Conservation (phyloP, 1,140 invertebrate species). For the Philotrypesis tridentata region DNA sequence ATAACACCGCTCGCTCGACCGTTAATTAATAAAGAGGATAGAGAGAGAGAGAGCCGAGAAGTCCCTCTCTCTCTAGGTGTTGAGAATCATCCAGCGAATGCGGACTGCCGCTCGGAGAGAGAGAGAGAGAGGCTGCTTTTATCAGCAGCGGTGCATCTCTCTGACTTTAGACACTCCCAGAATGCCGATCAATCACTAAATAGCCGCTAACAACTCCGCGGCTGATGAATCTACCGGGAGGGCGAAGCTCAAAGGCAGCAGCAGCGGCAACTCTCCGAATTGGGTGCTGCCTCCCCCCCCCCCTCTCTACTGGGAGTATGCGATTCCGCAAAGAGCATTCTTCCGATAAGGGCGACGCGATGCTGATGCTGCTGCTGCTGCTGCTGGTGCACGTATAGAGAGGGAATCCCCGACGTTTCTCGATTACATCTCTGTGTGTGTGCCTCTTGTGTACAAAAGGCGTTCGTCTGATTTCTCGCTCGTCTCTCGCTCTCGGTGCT, state of each 20-base stretch:
- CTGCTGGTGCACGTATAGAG: too few relatives aligned
- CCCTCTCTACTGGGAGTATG: too few relatives aligned
- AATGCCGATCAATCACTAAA: slow-evolving; percentile 10
- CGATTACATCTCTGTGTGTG: background rate
- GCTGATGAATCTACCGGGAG: slow-evolving; percentile 9
- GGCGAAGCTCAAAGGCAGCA: too few relatives aligned
- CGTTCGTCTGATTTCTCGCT: background rate
- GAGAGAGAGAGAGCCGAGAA: background rate
- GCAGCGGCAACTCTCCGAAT: too few relatives aligned
- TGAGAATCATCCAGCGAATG: background rate
- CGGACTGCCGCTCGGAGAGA: too few relatives aligned
- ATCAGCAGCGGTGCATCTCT: too few relatives aligned
- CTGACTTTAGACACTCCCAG: background rate
- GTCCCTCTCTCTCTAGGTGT: too few relatives aligned
- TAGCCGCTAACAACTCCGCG: background rate
- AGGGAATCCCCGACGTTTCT: too few relatives aligned
- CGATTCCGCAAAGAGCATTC: background rate
- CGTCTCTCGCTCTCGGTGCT: too few relatives aligned
- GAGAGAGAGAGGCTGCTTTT: too few relatives aligned
- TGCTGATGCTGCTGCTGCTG: too few relatives aligned
- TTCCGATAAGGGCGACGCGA: background rate
- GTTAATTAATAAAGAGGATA: background rate
- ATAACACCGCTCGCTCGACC: background rate
- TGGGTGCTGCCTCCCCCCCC: too few relatives aligned
- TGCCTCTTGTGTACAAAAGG: background rate